A percentile compares a stretch with the other conserved stretches of the same genome.
Conservation (phyloP, 2,888 invertebrate genomes). For the Melikaiella ostensackeni region DNA sequence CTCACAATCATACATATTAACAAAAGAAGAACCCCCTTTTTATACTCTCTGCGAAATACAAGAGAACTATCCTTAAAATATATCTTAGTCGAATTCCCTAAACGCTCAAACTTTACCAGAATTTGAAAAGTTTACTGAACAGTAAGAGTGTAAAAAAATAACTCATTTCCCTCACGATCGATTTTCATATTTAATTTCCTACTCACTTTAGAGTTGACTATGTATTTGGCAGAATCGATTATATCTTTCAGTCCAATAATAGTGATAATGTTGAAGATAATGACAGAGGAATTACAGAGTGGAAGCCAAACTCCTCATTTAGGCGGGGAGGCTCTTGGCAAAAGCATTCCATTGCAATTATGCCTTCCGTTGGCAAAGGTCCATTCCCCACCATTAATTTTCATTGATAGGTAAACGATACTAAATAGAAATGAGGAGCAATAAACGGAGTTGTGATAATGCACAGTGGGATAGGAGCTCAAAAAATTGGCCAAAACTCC, state of each 20-base stretch:
- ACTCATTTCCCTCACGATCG: too few species aligned
- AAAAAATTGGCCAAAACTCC: too few species aligned
- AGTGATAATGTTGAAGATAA: neutral
- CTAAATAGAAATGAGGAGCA: neutral
- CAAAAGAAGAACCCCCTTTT: too few species aligned
- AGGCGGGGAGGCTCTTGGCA: conserved; percentile 13
- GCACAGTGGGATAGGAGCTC: too few species aligned
- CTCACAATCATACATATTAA: too few species aligned
- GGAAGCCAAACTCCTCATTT: conserved; percentile 6
- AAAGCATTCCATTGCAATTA: conserved; percentile 29
- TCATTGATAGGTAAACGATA: conserved; percentile 27
- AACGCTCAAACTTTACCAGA: too few species aligned
- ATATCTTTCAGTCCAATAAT: neutral
- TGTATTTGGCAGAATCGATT: neutral
- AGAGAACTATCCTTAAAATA: too few species aligned
- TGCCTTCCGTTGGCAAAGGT: conserved; percentile 31
- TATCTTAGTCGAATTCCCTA: too few species aligned
- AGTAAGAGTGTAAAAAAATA: too few species aligned
- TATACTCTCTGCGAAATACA: too few species aligned
- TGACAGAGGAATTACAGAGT: neutral
- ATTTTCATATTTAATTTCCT: neutral
- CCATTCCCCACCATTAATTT: conserved; percentile 29
- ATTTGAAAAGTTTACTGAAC: too few species aligned
- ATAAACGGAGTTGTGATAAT: neutral
- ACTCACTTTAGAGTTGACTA: neutral